Base-by-base conservation (phyloP, 2,888 invertebrate species). In the Xylota sylvarum region DNA sequence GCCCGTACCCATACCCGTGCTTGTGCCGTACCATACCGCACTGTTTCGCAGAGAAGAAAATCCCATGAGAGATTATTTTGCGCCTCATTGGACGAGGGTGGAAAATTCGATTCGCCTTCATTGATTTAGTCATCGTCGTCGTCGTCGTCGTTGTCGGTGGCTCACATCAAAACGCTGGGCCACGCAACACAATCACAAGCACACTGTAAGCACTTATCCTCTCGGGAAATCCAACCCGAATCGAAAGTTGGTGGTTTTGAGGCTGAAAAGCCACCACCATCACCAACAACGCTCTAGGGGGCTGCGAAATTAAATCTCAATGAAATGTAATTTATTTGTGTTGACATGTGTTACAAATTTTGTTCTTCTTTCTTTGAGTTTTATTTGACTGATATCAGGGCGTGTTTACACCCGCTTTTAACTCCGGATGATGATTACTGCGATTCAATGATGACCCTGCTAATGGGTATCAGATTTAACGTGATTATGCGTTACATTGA, bases 271-370 rank as follows among this genome's bases (percentile, higher is more conserved):
- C 81, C 78, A 81, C 76, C 85, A 40, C 67, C 80, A 76, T n/a
- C 19, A 32, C 43, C 65, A 43, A 55, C 80, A 48, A 52, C 50
- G n/a, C 50, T 12, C 46, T 35, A 72, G 78, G 70, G 69, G 80
- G 79, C 70, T 72, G 78, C 76, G 67, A 87, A 87, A 88, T 85
- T 88, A 88, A 87, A 88, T 89, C 87, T 77, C 88, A 89, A 88
- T 88, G 88, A 89, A 88, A 88, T 88, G 88, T 89, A 89, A 89
- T 89, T 89, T 88, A 88, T 89, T 89, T 89, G 88, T 89, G 88
- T 89, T 89, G 89, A 89, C 88, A 89, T 89, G 89, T 89, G 89
- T 89, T 89, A 89, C 88, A 88, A 88, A 89, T 89, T 88, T 89
- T 83, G 73, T 52, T 81, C 56, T 67, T 43, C 46, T 48, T 80